phyloP scores from a whole-genome alignment of 2,797 vertebrate species.

The Amphiprion clarkii region DNA sequence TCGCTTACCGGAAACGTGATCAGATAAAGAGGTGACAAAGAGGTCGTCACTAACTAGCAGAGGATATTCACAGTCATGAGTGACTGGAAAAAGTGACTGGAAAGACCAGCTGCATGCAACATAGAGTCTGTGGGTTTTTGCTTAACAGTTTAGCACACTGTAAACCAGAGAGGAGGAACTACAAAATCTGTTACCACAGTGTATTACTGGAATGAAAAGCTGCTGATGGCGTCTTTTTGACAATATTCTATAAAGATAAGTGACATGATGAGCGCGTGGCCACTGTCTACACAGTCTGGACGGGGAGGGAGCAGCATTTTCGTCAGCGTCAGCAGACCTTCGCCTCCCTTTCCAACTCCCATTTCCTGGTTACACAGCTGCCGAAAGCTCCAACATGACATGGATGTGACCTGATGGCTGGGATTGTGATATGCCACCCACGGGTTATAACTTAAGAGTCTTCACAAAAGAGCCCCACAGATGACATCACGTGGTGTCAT shows the following conservation, averaged over 20 bases:
- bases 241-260: constrained; percentile 34
- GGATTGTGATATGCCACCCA: constrained; percentile 27
- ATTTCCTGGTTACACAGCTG: constrained; percentile 71
- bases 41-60: constrained; percentile 18
- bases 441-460: constrained; percentile 11
- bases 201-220: constrained; percentile 9
- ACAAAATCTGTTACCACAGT: background rate
- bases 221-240: constrained; percentile 16
- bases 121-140: constrained; percentile 23
- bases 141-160: background rate
- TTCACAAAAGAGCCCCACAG: constrained; percentile 16
- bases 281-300: constrained; percentile 22
- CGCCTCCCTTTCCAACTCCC: constrained; percentile 46
- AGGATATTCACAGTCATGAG: constrained; percentile 48
- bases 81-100: constrained; percentile 41
- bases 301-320: constrained; percentile 32
- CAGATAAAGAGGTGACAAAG: constrained; percentile 41
- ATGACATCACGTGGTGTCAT: constrained; percentile 32
- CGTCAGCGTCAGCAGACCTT: constrained; percentile 51
- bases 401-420: constrained; percentile 54
- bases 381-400: constrained; percentile 56
- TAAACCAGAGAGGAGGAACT: too few species aligned
- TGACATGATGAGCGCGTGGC: constrained; percentile 19
- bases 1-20: constrained; percentile 32
- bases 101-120: constrained; percentile 14